These are phyloP conservation scores for Kryptolebias ocellatus DNA, from an alignment of 2,797 vertebrate genomes.

Conservation along the genomic window DNA sequence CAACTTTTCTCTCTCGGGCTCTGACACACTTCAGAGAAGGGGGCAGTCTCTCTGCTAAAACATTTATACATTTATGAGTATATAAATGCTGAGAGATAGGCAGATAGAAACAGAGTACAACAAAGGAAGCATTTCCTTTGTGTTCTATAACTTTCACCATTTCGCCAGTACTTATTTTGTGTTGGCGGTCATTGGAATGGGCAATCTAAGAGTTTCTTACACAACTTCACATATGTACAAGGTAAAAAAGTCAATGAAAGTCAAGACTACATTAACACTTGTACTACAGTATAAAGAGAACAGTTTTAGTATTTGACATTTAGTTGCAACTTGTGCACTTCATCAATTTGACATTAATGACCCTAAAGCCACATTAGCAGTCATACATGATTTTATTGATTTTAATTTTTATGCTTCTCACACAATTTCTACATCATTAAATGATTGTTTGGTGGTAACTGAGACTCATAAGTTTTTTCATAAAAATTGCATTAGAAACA, in stretches of 20 bases:
- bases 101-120: conserved; percentile 17
- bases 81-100: conserved; percentile 3
- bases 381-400: too few relatives aligned
- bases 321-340: too few relatives aligned
- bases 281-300: background rate
- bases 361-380: too few relatives aligned
- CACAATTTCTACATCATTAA: too few relatives aligned
- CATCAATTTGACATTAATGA: too few relatives aligned
- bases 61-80: conserved; percentile 64
- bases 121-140: conserved; percentile 26
- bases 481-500: too few relatives aligned
- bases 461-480: too few relatives aligned
- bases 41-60: conserved; percentile 66
- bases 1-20: conserved; percentile 49
- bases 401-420: too few relatives aligned
- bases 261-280: background rate
- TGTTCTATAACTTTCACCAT: conserved; percentile 38
- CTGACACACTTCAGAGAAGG: conserved; percentile 67
- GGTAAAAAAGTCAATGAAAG: conserved; percentile 51
- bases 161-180: conserved; percentile 27
- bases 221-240: conserved; percentile 33
- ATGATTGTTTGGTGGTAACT: too few relatives aligned
- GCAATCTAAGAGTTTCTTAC: conserved; percentile 25
- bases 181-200: conserved; percentile 46
- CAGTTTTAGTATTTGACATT: too few relatives aligned